Evolutionary conservation across 2,797 vertebrate species (phyloP), one percentile per base, ranked within the genome.

Genomic region (Fundulus diaphanus): DNA sequence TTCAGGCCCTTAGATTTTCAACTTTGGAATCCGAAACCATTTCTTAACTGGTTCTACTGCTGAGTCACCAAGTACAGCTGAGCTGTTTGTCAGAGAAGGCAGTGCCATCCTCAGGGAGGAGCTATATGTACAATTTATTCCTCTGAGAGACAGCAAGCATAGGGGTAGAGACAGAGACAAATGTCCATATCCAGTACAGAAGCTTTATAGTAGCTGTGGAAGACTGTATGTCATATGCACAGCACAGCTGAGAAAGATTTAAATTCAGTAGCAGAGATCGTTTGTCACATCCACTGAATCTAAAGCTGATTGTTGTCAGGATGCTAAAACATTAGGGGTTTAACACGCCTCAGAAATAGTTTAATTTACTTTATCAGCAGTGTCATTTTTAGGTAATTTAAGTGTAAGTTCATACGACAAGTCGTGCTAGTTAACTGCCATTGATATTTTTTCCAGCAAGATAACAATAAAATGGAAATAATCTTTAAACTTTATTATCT

Each of bases 31-130:
- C 69, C n/a, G 52, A 79, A 79, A 81, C 79, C 78, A 90, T 91
- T 84, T 78, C 57, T 90, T 83, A 90, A 76, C 40, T 37, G 24
- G 78, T 81, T 72, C n/a, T 49, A 57, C 83, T 89, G 92, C 90
- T 93, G 92, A 92, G 87, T 93, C 91, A 90, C 80, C 84, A 85
- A 80, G 86, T 88, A 80, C 73, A 85, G 78, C 67, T 9, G 52
- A 73, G 84, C 80, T 78, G 87, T 93, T 94, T 92, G 76, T 93
- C 92, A 93, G 69, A 73, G 65, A 22, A 77, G 85, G 90, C 85
- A 85, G 82, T 82, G 70, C 76, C 81, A 78, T 86, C 89, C 83
- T 78, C 75, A 69, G 82, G 75, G 74, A 86, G 75, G 75, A 83
- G 84, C 75, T 56, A 85, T 77, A 88, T 91, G 85, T 77, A 88